Base-by-base conservation (phyloP, 2,113 vertebrate species). In the Lathamus discolor region DNA sequence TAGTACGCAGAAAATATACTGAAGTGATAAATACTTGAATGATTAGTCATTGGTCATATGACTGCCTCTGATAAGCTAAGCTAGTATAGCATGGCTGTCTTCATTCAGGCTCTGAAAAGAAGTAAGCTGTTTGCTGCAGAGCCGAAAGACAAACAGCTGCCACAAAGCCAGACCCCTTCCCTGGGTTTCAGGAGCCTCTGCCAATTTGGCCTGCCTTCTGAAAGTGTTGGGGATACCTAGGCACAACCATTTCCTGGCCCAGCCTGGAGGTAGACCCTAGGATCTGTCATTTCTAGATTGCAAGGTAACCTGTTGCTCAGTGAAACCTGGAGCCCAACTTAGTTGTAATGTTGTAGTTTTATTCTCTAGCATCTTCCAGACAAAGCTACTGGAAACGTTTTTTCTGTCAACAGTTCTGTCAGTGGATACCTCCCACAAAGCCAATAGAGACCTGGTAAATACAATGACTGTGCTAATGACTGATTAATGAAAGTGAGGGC, bases 21-120 rank as follows among this genome's bases (percentile, higher is more conserved):
- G 80, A 92, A 92, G 77, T 85, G 80, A 91, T 86, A 88, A 94
- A 95, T 91, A 49, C 27, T 84, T 93, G 66, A 86, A 68, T 70
- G 77, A 57, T 93, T 94, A 90, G 44, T 81, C 88, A 84, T 91
- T 67, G 78, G 80, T 88, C 88, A 64, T 83, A 88, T 75, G 91
- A 92, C 75, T 95, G 3, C 1, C 69, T 64, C 78, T 52, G 73
- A 86, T 72, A 84, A 92, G 7, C 55, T 88, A 28, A 79, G 57
- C 7, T 46, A 33, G 77, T 91, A 84, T 55, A 95, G 81, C 57
- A 35, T 19, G 59, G n/a, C 76, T 88, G 1, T 70, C 72, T 55
- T 79, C 43, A 75, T 91, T 63, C 63, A 39, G n/a, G 31, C 91
- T 95, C 73, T 78, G 76, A 84, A 93, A 91, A 55, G 46, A 81